Percentiles rank a stretch among this genome's conserved stretches.
Evolutionary conservation across 2,113 vertebrate genomes (phyloP).

Genomic region (Callospermophilus lateralis): DNA sequence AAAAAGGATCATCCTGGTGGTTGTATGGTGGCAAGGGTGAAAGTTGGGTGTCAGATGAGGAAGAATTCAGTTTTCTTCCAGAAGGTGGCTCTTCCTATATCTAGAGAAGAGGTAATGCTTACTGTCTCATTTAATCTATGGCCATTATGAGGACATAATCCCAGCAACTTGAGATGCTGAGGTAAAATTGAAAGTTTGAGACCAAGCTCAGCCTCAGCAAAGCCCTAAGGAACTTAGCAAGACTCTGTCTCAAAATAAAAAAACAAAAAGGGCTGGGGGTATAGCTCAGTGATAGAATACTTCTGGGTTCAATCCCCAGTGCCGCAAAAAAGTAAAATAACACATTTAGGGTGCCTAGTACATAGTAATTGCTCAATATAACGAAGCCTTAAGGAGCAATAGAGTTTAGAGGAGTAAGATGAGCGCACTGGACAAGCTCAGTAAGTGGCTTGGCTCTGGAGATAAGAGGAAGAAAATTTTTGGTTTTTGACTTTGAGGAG

Average conservation of each 20-base stretch:
- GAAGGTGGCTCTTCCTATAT: conserved; percentile 2
- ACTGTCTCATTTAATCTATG: not conserved
- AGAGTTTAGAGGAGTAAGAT: not conserved
- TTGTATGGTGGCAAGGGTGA: not conserved
- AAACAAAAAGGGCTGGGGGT: too few relatives aligned
- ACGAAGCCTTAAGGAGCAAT: not conserved
- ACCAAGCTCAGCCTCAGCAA: too few relatives aligned
- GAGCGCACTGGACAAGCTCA: not conserved
- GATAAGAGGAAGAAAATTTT: not conserved
- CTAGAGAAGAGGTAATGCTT: not conserved
- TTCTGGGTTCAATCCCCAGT: too few relatives aligned
- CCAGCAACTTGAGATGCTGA: too few relatives aligned
- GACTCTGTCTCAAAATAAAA: too few relatives aligned
- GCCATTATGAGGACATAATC: not conserved
- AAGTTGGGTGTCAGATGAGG: not conserved
- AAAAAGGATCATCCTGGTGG: not conserved
- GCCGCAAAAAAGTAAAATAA: not conserved
- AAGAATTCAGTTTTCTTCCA: conserved; percentile 14
- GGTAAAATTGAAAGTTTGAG: too few relatives aligned
- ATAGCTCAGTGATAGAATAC: too few relatives aligned
- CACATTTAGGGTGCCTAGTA: not conserved
- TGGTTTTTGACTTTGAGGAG: conserved; percentile 12
- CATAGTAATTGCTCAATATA: not conserved
- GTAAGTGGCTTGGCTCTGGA: not conserved
- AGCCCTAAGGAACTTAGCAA: too few relatives aligned